Base-by-base conservation (phyloP, 2,888 invertebrate species). In the Lamellibrachia satsuma region DNA sequence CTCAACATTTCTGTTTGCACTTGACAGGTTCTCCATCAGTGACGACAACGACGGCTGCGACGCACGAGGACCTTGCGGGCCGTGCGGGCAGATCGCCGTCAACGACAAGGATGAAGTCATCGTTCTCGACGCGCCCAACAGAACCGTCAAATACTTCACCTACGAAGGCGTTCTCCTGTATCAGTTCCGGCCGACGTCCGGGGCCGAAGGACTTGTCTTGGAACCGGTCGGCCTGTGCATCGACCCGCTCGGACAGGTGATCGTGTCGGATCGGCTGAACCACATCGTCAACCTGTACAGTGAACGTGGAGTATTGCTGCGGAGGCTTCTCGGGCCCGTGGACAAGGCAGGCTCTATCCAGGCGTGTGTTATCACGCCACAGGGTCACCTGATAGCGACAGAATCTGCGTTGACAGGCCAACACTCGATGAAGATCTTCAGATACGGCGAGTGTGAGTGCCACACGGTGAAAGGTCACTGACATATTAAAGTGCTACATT, bases 351-450 rank as follows among this genome's bases (percentile, higher is more conserved):
- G 96, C 1, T 91, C 95, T 9, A 93, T 95, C 51, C 95, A 96
- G 93, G 93, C 95, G 92, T 94, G 95, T 92, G 94, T 94, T 92
- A 93, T 96, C 7, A 95, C 96, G 92, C 95, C 95, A 75, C 96
- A 96, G 93, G 96, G 96, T 91, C 96, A 96, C 93, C 92, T 96
- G 90, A 94, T 95, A 60, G 94, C 93, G 1, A 94, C 95, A 2
- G 96, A 96, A 92, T 95, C 94, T 92, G 95, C 95, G 92, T 93
- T 95, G 57, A 94, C 95, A 39, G 95, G 95, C 91, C 94, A 94
- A 3, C 96, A 96, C 93, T 95, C 95, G 92, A 51, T 96, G 15
- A 96, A 96, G 93, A 95, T 96, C 92, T 96, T 96, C 93, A 94
- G 96, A 4, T 96, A 95, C 93, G 93, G 94, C 8, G 93, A 95